Evolutionary conservation across 2,888 invertebrate species (phyloP), one percentile per base, ranked within the genome.

Genomic region (Pyralis farinalis): DNA sequence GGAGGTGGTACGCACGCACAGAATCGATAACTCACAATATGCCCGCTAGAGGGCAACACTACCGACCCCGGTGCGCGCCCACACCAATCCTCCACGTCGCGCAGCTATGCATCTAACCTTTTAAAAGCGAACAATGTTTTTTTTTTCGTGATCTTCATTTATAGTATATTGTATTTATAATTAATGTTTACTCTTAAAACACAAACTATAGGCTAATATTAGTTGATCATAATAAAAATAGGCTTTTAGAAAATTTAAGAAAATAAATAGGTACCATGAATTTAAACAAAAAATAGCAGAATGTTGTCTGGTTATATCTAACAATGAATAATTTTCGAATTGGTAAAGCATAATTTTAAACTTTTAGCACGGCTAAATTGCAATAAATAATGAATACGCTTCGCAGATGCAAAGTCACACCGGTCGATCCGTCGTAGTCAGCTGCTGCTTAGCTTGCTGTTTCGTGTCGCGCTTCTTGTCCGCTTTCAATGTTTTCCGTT

Each of bases 401-500:
- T 57, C 82, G 75, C 58, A 49, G 40, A 36, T 65, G 55, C 83
- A 85, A 88, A 66, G 87, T 77, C 58, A 77, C 56, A 53, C 55
- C 74, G 67, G 56, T 62, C 81, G 61, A 67, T 62, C 71, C 58
- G 62, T 66, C 70, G 70, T 76, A 91, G 92, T 92, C 92, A 92
- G 92, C 92, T 92, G 92, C 92, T 92, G 91, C 91, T 91, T 92
- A 87, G 90, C 91, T 91, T 91, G 91, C 91, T 90, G 91, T 91
- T 91, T 90, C 91, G 91, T 89, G 88, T 89, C 88, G 90, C 90
- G 90, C 90, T 90, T 90, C 83, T 88, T 88, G 88, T 89, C 85
- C 83, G 90, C 90, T 90, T 90, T 90, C 76, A 82, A 88, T 90
- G 90, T 90, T 90, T 90, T 90, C 83, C 71, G 88, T 89, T 90